Conservation (phyloP, 2,113 vertebrate species). For the Callopanchax toddi region DNA sequence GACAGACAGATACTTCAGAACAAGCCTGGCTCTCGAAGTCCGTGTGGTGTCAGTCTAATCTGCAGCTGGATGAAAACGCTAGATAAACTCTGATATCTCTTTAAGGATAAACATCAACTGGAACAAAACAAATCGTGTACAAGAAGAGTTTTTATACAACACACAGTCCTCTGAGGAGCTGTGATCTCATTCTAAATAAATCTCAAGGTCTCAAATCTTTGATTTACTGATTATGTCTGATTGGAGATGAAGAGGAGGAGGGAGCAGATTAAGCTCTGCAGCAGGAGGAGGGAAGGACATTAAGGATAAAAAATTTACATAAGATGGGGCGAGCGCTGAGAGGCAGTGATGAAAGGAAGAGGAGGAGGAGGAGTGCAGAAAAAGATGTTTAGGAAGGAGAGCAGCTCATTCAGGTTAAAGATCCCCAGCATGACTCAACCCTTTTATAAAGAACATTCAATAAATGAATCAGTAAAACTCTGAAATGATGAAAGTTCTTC, state of each 20-base stretch:
- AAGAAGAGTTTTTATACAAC: background rate
- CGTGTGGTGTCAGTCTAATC: slow-evolving; percentile 6
- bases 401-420: too few species aligned
- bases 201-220: background rate
- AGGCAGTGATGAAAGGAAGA: background rate
- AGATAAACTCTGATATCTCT: background rate
- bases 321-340: background rate
- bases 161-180: background rate
- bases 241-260: background rate
- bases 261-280: slow-evolving; percentile 11
- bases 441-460: too few species aligned
- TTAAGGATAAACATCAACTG: background rate
- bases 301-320: slow-evolving; percentile 21
- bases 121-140: background rate
- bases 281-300: slow-evolving; percentile 7
- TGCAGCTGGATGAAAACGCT: background rate
- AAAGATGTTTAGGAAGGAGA: background rate
- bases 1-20: background rate
- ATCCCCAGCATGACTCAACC: too few species aligned
- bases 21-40: slow-evolving; percentile 3
- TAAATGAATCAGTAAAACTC: too few species aligned
- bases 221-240: background rate
- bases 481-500: too few species aligned
- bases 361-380: background rate
- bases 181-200: background rate